These are phyloP conservation scores for Tachysurus vachellii DNA, from an alignment of 2,113 vertebrate genomes.

Conservation along the genomic window DNA sequence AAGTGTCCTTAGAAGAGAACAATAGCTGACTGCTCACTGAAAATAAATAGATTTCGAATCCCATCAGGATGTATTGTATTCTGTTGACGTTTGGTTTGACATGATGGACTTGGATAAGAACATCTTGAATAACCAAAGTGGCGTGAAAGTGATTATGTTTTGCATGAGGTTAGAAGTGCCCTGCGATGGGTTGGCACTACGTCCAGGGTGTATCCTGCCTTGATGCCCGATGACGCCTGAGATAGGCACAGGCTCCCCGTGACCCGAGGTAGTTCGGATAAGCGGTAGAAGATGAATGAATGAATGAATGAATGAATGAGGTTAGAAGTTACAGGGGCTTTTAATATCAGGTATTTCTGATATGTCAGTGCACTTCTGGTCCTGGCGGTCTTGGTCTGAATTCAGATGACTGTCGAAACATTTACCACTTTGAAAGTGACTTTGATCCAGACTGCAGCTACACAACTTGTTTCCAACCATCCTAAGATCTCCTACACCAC, in stretches of 20 bases:
- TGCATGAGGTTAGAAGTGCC: not conserved
- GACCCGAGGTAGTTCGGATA: too few relatives aligned
- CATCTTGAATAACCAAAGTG: not conserved
- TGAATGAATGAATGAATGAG: too few relatives aligned
- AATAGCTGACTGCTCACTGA: not conserved
- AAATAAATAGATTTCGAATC: not conserved
- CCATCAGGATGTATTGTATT: not conserved
- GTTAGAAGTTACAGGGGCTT: not conserved
- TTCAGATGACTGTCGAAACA: not conserved
- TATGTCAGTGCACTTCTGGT: not conserved
- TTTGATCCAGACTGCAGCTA: too few relatives aligned
- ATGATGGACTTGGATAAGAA: not conserved
- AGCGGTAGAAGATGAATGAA: too few relatives aligned
- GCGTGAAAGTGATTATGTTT: not conserved
- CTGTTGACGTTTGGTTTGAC: not conserved
- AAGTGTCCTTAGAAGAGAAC: not conserved
- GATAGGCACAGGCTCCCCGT: too few relatives aligned
- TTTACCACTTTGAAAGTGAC: not conserved
- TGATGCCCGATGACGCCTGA: too few relatives aligned
- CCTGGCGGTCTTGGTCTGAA: not conserved
- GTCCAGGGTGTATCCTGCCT: too few relatives aligned
- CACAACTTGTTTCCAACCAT: too few relatives aligned
- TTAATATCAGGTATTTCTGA: not conserved
- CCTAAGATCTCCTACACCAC: too few relatives aligned
- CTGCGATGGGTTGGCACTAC: too few relatives aligned